phyloP scores from a whole-genome alignment of 2,113 vertebrate species.

The Gallinago paraguaiae region DNA sequence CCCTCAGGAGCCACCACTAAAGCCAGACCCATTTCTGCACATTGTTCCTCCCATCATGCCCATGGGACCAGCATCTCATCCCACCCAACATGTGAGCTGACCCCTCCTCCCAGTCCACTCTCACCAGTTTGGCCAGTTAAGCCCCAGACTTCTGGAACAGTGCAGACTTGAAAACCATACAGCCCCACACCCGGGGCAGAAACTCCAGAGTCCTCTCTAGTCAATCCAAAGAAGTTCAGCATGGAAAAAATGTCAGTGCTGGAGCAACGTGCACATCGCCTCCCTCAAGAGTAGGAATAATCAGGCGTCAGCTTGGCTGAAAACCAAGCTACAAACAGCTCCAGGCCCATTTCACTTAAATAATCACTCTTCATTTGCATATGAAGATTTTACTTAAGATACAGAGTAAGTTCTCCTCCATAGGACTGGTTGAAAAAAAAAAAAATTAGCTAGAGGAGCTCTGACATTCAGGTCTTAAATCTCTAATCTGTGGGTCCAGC shows the following conservation, averaged over 20 bases:
- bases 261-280: fast-evolving
- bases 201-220: not conserved
- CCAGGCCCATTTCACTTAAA: not conserved
- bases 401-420: not conserved
- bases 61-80: fast-evolving
- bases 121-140: not conserved
- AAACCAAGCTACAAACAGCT: not conserved
- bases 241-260: not conserved
- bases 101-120: not conserved
- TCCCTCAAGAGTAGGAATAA: not conserved
- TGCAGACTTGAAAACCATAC: not conserved
- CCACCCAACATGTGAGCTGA: not conserved
- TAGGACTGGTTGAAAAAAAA: not conserved
- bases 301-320: not conserved
- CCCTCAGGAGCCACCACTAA: not conserved
- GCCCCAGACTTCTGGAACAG: not conserved
- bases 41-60: fast-evolving
- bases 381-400: not conserved
- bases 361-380: not conserved
- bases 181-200: not conserved
- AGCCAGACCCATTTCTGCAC: not conserved
- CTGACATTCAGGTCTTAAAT: not conserved
- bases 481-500: not conserved
- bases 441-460: not conserved
- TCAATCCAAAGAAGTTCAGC: not conserved